Evolutionary conservation across 1,140 invertebrate species (phyloP).

Genomic region (Nylanderia fulva): DNA sequence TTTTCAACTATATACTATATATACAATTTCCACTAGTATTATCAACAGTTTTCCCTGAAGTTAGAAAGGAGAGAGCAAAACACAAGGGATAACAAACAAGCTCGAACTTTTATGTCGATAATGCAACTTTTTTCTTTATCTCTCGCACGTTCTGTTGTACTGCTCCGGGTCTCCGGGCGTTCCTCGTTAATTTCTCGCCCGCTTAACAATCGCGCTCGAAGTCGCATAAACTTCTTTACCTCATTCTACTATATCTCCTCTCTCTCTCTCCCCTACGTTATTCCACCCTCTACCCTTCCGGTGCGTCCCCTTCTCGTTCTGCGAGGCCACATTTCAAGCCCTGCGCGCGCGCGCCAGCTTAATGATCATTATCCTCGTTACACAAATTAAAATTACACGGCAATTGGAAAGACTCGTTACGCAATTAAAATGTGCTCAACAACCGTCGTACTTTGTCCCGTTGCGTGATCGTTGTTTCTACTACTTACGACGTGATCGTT

Average conservation of each 20-base stretch:
- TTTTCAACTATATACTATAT: slow-evolving; percentile 19
- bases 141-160: slow-evolving; percentile 32
- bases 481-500: slow-evolving; percentile 57
- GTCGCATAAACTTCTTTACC: slow-evolving; percentile 56
- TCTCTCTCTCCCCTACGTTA: slow-evolving; percentile 12
- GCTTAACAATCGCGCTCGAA: slow-evolving; percentile 55
- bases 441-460: slow-evolving; percentile 11
- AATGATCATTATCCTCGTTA: slow-evolving; percentile 62
- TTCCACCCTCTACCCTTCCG: background rate
- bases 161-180: slow-evolving; percentile 26
- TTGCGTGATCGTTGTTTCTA: slow-evolving; percentile 22
- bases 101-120: slow-evolving; percentile 47
- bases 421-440: slow-evolving; percentile 68
- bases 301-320: background rate
- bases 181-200: slow-evolving; percentile 48
- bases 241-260: slow-evolving; percentile 3
- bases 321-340: slow-evolving; percentile 36
- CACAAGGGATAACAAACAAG: slow-evolving; percentile 41
- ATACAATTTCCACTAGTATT: background rate
- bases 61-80: slow-evolving; percentile 34
- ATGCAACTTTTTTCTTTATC: slow-evolving; percentile 55
- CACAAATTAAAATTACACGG: slow-evolving; percentile 72
- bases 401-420: slow-evolving; percentile 65
- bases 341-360: background rate
- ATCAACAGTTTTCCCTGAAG: background rate